Evolutionary conservation across 2,113 vertebrate species (phyloP).

Genomic region (Sminthopsis crassicaudata): DNA sequence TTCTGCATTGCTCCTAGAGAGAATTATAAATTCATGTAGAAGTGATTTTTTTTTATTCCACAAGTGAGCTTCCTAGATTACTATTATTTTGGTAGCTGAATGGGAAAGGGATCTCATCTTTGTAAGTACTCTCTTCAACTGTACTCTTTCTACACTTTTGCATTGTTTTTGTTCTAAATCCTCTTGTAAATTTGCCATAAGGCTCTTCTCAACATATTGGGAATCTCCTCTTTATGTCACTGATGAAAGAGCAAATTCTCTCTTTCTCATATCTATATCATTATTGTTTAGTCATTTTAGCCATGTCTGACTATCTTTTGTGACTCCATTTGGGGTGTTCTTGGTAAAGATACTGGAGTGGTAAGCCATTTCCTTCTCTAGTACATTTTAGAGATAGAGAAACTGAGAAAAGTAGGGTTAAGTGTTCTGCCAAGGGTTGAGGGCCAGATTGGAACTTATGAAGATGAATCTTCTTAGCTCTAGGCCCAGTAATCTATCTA

Average conservation of each 20-base stretch:
- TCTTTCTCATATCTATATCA: background rate
- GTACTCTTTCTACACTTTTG: background rate
- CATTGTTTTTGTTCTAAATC: background rate
- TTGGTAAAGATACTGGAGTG: background rate
- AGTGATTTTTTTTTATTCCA: conserved; percentile 1
- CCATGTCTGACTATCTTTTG: background rate
- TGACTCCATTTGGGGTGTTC: background rate
- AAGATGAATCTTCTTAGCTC: background rate
- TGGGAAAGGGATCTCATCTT: background rate
- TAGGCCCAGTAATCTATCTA: background rate
- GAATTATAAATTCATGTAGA: background rate
- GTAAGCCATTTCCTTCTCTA: background rate
- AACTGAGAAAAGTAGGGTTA: background rate
- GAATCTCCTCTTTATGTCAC: background rate
- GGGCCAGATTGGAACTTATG: background rate
- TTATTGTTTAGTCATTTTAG: background rate
- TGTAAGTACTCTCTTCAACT: background rate
- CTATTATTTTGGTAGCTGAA: background rate
- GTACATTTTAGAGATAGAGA: background rate
- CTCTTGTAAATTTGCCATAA: background rate
- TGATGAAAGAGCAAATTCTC: background rate
- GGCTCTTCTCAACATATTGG: background rate
- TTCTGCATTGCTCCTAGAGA: background rate
- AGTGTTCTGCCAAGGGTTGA: background rate
- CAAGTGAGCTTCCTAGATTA: background rate